Percentiles rank a stretch among this genome's conserved stretches.
These are phyloP conservation scores for Lamellibrachia columna DNA, from an alignment of 2,888 invertebrate genomes.

Conservation along the genomic window DNA sequence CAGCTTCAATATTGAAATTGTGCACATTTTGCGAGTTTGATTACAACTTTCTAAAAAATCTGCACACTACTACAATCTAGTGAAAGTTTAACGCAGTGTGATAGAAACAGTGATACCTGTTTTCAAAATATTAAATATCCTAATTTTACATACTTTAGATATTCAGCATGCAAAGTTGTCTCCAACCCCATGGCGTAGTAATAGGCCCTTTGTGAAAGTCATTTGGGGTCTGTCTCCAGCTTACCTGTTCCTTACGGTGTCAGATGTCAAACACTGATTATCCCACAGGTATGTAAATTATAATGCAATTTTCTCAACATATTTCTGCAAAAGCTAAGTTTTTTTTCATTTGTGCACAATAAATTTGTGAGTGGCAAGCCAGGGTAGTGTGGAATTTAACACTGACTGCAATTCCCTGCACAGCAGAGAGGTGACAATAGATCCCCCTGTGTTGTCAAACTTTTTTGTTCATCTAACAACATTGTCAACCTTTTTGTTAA, in stretches of 20 bases:
- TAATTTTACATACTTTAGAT: not conserved
- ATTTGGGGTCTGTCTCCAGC: not conserved
- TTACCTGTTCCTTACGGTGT: not conserved
- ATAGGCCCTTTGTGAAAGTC: not conserved
- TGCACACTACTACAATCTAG: not conserved
- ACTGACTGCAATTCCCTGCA: not conserved
- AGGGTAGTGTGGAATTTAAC: not conserved
- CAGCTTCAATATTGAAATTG: not conserved
- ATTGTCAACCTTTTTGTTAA: not conserved
- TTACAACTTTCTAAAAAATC: not conserved
- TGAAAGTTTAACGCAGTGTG: not conserved
- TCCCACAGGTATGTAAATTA: not conserved
- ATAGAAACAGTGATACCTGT: not conserved
- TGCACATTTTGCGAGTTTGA: not conserved
- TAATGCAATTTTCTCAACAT: not conserved
- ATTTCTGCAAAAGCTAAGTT: not conserved
- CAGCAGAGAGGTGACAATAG: not conserved
- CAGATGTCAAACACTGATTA: not conserved
- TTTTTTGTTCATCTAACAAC: not conserved
- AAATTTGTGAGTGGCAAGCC: not conserved
- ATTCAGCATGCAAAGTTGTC: not conserved
- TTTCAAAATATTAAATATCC: not conserved
- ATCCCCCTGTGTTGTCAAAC: not conserved
- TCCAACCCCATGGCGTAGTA: not conserved
- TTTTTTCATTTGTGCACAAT: not conserved